Conservation (phyloP, 2,113 vertebrate species). For the Ailuropoda melanoleuca region DNA sequence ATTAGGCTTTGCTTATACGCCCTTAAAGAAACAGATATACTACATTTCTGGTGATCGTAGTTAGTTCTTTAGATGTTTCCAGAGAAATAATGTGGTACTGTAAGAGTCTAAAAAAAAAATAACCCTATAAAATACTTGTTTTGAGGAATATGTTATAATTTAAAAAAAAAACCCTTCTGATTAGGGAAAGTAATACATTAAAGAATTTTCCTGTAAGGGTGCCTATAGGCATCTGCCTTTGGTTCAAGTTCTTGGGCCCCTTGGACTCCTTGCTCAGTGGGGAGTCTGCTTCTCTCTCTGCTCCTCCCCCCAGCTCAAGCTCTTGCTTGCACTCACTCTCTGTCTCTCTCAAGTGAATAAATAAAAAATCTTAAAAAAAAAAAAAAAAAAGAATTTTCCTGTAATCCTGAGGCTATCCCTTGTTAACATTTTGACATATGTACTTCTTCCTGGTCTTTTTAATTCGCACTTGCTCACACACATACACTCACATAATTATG, state of each 20-base stretch:
- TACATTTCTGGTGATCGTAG: background rate
- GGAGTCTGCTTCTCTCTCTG: no score
- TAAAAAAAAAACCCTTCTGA: background rate
- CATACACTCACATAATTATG: background rate
- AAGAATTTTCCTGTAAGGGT: background rate
- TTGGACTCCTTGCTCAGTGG: no score
- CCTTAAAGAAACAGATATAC: background rate
- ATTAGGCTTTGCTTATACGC: background rate
- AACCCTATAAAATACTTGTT: slow-evolving; percentile 3
- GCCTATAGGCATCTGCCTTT: background rate
- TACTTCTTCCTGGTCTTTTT: background rate
- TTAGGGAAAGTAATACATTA: background rate
- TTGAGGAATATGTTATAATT: background rate
- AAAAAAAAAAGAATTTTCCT: background rate
- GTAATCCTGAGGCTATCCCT: background rate
- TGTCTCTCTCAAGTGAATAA: no score
- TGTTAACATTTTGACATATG: background rate
- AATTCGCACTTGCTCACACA: background rate
- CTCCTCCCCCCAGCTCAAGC: no score
- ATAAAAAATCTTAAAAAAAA: background rate
- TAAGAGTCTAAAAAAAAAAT: background rate
- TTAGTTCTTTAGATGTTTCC: slow-evolving; percentile 4
- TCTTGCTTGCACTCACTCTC: no score
- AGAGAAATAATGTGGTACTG: slow-evolving; percentile 5
- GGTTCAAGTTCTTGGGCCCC: no score